Evolutionary conservation across 1,140 invertebrate species (phyloP).

Genomic region (Cylas formicarius): DNA sequence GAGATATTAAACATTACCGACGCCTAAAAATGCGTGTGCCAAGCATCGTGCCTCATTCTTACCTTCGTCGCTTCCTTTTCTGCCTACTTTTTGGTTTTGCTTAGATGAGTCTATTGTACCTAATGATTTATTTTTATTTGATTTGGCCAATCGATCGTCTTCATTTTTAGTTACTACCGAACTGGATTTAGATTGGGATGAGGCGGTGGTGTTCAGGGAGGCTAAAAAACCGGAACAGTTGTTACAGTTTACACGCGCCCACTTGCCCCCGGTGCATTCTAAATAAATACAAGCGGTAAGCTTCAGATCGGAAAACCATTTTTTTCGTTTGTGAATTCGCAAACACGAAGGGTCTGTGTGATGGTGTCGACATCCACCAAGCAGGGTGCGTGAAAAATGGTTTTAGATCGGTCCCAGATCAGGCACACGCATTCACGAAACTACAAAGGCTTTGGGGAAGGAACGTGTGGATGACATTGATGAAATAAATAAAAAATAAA

Average conservation of each 20-base stretch:
- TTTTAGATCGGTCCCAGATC: constrained; percentile 4
- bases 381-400: too few relatives aligned
- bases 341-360: too few relatives aligned
- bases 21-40: constrained; percentile 37
- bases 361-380: too few relatives aligned
- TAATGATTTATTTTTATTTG: constrained; percentile 37
- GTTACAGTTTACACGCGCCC: constrained; percentile 28
- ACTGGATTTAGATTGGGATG: constrained; percentile 43
- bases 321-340: too few relatives aligned
- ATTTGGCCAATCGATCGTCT: constrained; percentile 41
- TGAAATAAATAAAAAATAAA: constrained; percentile 17
- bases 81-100: constrained; percentile 32
- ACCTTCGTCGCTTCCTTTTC: constrained; percentile 37
- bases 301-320: too few relatives aligned
- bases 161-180: constrained; percentile 40
- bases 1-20: too few relatives aligned
- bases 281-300: too few relatives aligned
- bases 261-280: constrained; percentile 13
- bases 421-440: constrained; percentile 24
- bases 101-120: constrained; percentile 32
- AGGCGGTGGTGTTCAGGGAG: constrained; percentile 43
- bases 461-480: constrained; percentile 15
- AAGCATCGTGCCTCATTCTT: constrained; percentile 38
- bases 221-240: constrained; percentile 42
- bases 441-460: constrained; percentile 18